These are phyloP conservation scores for Chymomyza fuscimana DNA, from an alignment of 2,888 invertebrate genomes.

Conservation along the genomic window DNA sequence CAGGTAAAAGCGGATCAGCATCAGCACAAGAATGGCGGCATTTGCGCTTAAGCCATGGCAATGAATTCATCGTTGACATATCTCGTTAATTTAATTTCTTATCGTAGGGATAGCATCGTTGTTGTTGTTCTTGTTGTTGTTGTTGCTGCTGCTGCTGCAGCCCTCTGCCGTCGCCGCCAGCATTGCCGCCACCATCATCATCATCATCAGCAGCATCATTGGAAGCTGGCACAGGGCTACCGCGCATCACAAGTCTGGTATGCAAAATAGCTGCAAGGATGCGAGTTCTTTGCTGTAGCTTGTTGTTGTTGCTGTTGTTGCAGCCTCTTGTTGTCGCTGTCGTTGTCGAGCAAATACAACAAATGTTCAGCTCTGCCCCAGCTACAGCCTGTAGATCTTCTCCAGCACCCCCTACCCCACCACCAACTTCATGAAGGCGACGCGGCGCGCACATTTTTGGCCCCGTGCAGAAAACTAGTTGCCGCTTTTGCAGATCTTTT, in stretches of 20 bases:
- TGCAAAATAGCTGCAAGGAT: slow-evolving; percentile 74
- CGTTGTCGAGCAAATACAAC: slow-evolving; percentile 3
- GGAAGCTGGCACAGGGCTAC: slow-evolving; percentile 19
- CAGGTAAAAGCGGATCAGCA: slow-evolving; percentile 31
- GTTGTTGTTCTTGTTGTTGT: slow-evolving; percentile 26
- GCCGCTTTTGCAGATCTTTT: slow-evolving; percentile 2
- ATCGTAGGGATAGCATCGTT: slow-evolving; percentile 77
- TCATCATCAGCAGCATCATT: background rate
- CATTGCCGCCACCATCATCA: slow-evolving; percentile 7
- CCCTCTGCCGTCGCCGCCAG: slow-evolving; percentile 28
- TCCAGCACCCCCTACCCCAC: background rate
- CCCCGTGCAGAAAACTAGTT: background rate
- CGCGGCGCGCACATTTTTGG: slow-evolving; percentile 1
- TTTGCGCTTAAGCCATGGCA: slow-evolving; percentile 79
- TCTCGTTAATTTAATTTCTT: slow-evolving; percentile 80
- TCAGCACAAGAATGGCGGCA: slow-evolving; percentile 76
- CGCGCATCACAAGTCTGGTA: slow-evolving; percentile 51
- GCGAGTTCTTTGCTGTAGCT: slow-evolving; percentile 22
- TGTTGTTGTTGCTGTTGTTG: slow-evolving; percentile 16
- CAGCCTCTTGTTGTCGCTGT: slow-evolving; percentile 24
- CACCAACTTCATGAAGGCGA: background rate
- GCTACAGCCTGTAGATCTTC: background rate
- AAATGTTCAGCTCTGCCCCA: background rate
- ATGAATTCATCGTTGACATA: slow-evolving; percentile 80
- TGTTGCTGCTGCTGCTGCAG: slow-evolving; percentile 14